Evolutionary conservation across 2,113 vertebrate genomes (phyloP).

Genomic region (Phaethon lepturus): DNA sequence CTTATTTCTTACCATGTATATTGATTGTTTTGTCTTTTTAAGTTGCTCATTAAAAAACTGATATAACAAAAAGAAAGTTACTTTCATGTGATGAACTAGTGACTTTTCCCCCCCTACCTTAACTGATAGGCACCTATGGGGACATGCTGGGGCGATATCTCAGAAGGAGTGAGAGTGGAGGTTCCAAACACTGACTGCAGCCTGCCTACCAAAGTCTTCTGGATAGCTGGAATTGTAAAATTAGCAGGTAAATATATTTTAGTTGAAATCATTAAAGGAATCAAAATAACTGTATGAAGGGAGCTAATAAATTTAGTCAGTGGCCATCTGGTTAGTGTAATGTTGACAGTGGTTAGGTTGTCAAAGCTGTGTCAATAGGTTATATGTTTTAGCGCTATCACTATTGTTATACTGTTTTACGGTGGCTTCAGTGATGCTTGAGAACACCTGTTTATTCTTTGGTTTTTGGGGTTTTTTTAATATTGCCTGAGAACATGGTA

Average conservation of each 20-base stretch:
- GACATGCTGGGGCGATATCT: slow-evolving; percentile 90
- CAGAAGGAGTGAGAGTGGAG: slow-evolving; percentile 92
- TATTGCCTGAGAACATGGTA: background rate
- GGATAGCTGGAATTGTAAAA: slow-evolving; percentile 95
- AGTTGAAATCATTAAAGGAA: background rate
- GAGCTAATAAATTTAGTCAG: background rate
- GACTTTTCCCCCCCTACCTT: slow-evolving; percentile 5
- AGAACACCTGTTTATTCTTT: background rate
- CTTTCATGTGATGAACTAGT: slow-evolving; percentile 16
- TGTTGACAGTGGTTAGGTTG: background rate
- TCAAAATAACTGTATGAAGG: background rate
- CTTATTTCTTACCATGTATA: background rate
- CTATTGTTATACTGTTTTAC: background rate
- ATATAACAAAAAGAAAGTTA: background rate
- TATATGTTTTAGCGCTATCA: accelerated
- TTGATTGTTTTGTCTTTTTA: background rate
- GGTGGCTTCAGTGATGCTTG: background rate
- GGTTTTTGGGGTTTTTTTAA: background rate
- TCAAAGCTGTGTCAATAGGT: background rate
- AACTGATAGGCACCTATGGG: slow-evolving; percentile 90
- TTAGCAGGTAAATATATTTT: slow-evolving; percentile 84
- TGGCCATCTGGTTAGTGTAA: background rate
- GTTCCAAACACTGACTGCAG: slow-evolving; percentile 92
- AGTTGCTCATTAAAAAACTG: background rate
- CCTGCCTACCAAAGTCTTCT: slow-evolving; percentile 93